A percentile compares a stretch with the other conserved stretches of the same genome.
Conservation (phyloP, 2,113 vertebrate species). For the Erinaceus europaeus region DNA sequence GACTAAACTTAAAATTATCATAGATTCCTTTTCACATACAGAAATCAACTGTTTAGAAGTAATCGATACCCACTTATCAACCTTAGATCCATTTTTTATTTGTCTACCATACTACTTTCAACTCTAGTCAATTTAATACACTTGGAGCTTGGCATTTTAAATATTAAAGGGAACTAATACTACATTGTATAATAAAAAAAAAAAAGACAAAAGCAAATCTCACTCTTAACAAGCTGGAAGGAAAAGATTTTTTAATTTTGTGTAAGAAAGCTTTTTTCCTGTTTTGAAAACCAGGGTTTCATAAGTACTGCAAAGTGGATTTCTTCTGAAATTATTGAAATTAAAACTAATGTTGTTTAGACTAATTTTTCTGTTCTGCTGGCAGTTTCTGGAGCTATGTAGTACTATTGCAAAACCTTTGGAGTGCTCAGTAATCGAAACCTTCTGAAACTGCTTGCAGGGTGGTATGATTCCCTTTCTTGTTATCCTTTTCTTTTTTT, state of each 20-base stretch:
- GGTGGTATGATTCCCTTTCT: background rate
- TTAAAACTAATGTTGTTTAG: slow-evolving; percentile 9
- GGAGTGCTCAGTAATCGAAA: background rate
- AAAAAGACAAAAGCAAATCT: background rate
- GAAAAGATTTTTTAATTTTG: slow-evolving; percentile 9
- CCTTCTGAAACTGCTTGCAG: slow-evolving; percentile 3
- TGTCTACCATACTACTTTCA: background rate
- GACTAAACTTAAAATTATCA: slow-evolving; percentile 64
- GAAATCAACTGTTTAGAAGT: slow-evolving; percentile 51
- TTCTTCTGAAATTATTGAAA: slow-evolving; percentile 42
- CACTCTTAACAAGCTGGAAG: background rate
- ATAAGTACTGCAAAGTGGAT: slow-evolving; percentile 21
- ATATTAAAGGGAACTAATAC: background rate
- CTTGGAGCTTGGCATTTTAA: slow-evolving; percentile 53
- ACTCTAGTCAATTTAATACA: background rate
- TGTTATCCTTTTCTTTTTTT: too few relatives aligned
- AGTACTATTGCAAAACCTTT: background rate
- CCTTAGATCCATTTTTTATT: background rate
- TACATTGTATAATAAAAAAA: background rate
- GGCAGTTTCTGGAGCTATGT: background rate
- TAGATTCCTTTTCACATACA: slow-evolving; percentile 33
- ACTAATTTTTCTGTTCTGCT: background rate
- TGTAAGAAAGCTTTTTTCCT: background rate
- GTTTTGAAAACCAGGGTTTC: slow-evolving; percentile 2
- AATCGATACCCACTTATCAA: background rate